These are phyloP conservation scores for Oryzias celebensis DNA, from an alignment of 2,113 vertebrate species.

Conservation along the genomic window DNA sequence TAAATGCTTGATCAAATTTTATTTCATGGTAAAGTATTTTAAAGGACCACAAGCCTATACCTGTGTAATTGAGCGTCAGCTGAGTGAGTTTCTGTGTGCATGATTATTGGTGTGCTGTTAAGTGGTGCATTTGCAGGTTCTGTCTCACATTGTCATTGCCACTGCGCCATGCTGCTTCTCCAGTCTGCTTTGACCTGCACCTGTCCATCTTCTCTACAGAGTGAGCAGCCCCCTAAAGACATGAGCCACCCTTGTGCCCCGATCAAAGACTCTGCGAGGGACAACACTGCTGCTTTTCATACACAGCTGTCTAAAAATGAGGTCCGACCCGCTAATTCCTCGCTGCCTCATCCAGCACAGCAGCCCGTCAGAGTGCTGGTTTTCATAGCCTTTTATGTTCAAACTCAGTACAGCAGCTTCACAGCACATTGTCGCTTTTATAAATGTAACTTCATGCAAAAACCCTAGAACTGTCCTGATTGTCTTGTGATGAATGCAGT, in stretches of 20 bases:
- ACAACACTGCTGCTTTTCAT: slow-evolving; percentile 82
- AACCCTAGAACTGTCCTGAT: slow-evolving; percentile 36
- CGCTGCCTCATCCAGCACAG: slow-evolving; percentile 20
- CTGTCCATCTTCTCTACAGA: slow-evolving; percentile 81
- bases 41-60: too few relatives aligned
- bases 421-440: slow-evolving; percentile 58
- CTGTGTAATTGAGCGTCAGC: not conserved
- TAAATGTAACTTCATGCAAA: slow-evolving; percentile 56
- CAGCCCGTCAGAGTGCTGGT: slow-evolving; percentile 31
- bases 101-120: not conserved
- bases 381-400: slow-evolving; percentile 45
- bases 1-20: too few relatives aligned
- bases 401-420: slow-evolving; percentile 48
- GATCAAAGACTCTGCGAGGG: slow-evolving; percentile 84
- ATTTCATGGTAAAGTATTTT: too few relatives aligned
- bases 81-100: slow-evolving; percentile 1
- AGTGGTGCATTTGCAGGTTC: slow-evolving; percentile 20
- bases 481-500: slow-evolving; percentile 43
- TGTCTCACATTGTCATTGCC: slow-evolving; percentile 54
- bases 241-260: slow-evolving; percentile 81
- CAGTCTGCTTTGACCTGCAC: slow-evolving; percentile 70
- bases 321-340: slow-evolving; percentile 66
- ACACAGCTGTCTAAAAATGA: slow-evolving; percentile 83
- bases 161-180: slow-evolving; percentile 51
- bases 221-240: slow-evolving; percentile 83